These are phyloP conservation scores for Euclidia mi DNA, from an alignment of 2,888 invertebrate species.

Conservation along the genomic window DNA sequence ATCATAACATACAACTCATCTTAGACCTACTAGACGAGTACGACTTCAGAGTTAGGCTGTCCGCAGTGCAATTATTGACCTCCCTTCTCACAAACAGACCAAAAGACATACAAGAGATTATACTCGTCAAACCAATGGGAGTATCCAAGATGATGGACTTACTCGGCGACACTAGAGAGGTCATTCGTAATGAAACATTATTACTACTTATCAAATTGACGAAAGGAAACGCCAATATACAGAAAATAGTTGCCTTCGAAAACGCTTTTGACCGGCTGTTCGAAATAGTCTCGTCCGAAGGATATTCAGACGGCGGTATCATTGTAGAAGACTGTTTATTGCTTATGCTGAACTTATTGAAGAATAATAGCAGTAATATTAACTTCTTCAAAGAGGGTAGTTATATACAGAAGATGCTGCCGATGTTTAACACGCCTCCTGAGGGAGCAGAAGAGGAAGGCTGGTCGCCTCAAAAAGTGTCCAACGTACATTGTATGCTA, in stretches of 20 bases:
- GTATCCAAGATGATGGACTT: constrained; percentile 99
- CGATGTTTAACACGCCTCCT: constrained; percentile 96
- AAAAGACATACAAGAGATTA: constrained; percentile 96
- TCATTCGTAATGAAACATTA: constrained; percentile 98
- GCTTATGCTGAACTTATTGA: constrained; percentile 97
- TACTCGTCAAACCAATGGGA: constrained; percentile 98
- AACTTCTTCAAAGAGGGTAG: constrained; percentile 99
- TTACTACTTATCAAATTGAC: constrained; percentile 97
- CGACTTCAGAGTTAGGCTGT: constrained; percentile 97
- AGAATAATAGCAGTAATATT: constrained; percentile 99
- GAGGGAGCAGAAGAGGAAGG: constrained; percentile 93
- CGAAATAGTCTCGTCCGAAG: constrained; percentile 97
- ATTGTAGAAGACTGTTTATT: constrained; percentile 99
- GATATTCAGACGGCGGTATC: constrained; percentile 98
- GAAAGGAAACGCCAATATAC: constrained; percentile 98
- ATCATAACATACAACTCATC: constrained; percentile 95
- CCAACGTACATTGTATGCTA: constrained; percentile 97
- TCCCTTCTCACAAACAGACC: constrained; percentile 96
- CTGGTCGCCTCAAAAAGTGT: constrained; percentile 98
- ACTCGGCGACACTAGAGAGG: constrained; percentile 97
- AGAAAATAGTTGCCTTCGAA: constrained; percentile 99
- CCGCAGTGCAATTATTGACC: constrained; percentile 96
- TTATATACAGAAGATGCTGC: constrained; percentile 96
- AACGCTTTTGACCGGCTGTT: constrained; percentile 99
- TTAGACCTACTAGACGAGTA: constrained; percentile 97